These are phyloP conservation scores for Rhinopomastus cyanomelas DNA, from an alignment of 2,113 vertebrate genomes.

Conservation along the genomic window DNA sequence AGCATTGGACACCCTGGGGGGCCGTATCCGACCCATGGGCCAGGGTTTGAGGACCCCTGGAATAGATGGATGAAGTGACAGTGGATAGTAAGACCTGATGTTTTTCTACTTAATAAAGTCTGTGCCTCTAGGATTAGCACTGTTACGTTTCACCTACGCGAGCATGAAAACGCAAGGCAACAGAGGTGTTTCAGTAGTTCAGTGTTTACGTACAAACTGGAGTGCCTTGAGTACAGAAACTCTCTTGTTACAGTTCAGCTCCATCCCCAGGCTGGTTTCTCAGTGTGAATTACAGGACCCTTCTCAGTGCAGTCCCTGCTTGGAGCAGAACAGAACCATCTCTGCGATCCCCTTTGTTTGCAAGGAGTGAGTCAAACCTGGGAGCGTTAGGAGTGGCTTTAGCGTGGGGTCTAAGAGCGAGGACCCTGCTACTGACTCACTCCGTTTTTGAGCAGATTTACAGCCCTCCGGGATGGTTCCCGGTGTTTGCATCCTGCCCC, in stretches of 20 bases:
- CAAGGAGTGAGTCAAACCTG: background rate
- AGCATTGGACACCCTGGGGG: too few species aligned
- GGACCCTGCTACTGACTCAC: background rate
- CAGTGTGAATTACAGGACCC: background rate
- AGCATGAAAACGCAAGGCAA: background rate
- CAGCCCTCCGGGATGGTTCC: background rate
- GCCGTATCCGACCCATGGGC: too few species aligned
- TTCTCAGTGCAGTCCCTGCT: background rate
- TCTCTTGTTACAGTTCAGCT: accelerated
- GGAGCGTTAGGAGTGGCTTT: background rate
- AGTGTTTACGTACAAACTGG: background rate
- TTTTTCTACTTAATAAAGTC: background rate
- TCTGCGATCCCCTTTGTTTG: background rate
- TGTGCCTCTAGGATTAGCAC: background rate
- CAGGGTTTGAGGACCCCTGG: too few species aligned
- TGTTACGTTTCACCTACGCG: background rate
- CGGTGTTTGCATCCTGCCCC: background rate
- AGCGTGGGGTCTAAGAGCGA: accelerated
- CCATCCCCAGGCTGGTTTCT: background rate
- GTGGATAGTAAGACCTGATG: background rate
- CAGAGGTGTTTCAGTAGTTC: background rate
- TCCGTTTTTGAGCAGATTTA: background rate
- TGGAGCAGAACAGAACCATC: background rate
- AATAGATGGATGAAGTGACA: background rate
- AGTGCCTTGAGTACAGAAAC: background rate